Base-by-base conservation (phyloP, 2,113 vertebrate genomes). In the Nibea coibor region DNA sequence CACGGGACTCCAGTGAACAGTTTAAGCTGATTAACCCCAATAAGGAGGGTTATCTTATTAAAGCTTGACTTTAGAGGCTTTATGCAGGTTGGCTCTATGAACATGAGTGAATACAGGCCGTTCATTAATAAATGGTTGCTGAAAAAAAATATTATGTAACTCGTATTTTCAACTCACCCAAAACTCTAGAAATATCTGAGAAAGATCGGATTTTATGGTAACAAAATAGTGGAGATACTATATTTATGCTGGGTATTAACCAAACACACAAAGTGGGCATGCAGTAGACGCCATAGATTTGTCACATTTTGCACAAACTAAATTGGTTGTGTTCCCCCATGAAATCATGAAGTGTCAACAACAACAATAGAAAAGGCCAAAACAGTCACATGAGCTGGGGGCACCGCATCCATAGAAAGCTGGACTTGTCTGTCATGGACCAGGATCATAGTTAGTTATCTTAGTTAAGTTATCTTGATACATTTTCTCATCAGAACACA, bases 21-120 rank as follows among this genome's bases (percentile, higher is more conserved):
- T 82, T 88, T 87, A 91, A 91, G 88, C 75, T 65, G 85, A 88
- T 92, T 93, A 91, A 81, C 80, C 82, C 72, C 75, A 85, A 89
- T 88, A 50, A 89, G 70, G 61, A 67, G 82, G 69, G 74, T 88
- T 87, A 89, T 88, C 84, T 81, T 69, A 78, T 85, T 80, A 86
- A 87, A 86, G 83, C 82, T 78, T 28, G 48, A 78, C 74, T 82
- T 66, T 22, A 61, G 61, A 58, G 54, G 59, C 43, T 1, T 7
- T 20, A 28, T 20, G 56, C 45, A 69, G 22, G 10, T 62, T 48
- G 57, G 19, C 19, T 50, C 14, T 47, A 42, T 80, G 72, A 81
- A 79, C 69, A 61, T 72, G 71, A 75, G 45, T 31, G 51, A 82
- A 10, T 42, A 50, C 70, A 61, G 50, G 10, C 10, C 45, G 35